Base-by-base conservation (phyloP, 2,888 invertebrate genomes). In the Cacoxenus indagator region DNA sequence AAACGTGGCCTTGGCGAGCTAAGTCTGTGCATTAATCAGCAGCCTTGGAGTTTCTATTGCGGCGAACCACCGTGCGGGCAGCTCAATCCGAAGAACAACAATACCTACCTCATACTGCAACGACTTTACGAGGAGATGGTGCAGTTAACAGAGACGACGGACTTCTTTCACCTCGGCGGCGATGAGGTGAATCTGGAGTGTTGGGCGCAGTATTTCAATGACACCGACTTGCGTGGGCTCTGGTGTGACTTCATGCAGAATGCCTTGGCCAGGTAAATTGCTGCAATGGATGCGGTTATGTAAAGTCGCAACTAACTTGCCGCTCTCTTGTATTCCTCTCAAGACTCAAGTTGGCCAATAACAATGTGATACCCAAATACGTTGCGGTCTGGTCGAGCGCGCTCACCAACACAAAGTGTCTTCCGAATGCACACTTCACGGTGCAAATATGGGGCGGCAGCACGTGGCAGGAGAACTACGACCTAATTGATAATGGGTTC, bases 31-130 rank as follows among this genome's bases (percentile, higher is more conserved):
- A 91, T 95, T 11, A 95, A 95, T 85, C 91, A 92, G 64, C 92
- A 93, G 77, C 95, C 95, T 0, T 95, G 95, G 95, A 92, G 91
- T 77, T 89, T 92, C 45, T 95, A 92, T 87, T 93, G 94, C 85
- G 95, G 95, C 54, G 95, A 95, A 85, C 95, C 96, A 4, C 95
- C 96, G 0, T 96, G 96, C 84, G 95, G 95, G 0, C 95, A 95
- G 84, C 88, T 95, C 43, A 95, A 96, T 89, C 94, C 95, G 1
- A 92, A 92, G 74, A 95, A 95, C 85, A 93, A 93, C 54, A 91
- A 94, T 84, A 92, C 94, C 1, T 95, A 93, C 87, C 90, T 91
- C 65, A 89, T 95, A 54, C 88, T 95, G 26, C 93, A 93, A 82
- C 92, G 92, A 54, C 89, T 96, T 5, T 96, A 95, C 87, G 89